These are phyloP conservation scores for Brachyalestes nurse DNA, from an alignment of 2,797 vertebrate genomes.

Conservation along the genomic window DNA sequence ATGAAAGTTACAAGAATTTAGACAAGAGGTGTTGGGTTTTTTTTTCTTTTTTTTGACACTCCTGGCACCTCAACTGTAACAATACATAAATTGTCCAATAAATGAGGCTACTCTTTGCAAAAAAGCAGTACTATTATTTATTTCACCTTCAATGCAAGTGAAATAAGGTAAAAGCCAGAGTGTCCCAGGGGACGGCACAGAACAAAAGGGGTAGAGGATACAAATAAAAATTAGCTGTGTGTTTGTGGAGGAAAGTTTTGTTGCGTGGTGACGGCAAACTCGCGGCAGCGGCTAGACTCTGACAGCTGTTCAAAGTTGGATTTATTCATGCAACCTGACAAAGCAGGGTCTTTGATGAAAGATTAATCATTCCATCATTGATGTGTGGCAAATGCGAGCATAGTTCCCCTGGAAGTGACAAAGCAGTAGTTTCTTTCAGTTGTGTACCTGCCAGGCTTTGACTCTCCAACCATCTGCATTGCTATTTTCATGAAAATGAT, in stretches of 20 bases:
- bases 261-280: not conserved
- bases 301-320: not conserved
- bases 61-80: not conserved
- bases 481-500: not conserved
- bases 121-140: not conserved
- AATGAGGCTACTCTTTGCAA: not conserved
- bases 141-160: not conserved
- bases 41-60: not conserved
- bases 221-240: not conserved
- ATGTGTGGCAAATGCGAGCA: not conserved
- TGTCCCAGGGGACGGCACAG: not conserved
- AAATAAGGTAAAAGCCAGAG: not conserved
- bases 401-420: not conserved
- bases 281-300: not conserved
- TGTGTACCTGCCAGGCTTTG: not conserved
- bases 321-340: conserved; percentile 5
- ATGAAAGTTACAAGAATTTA: conserved; percentile 10
- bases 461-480: not conserved
- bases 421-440: not conserved
- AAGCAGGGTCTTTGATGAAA: not conserved
- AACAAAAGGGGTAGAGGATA: not conserved
- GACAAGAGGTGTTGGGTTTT: not conserved
- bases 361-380: not conserved
- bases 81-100: conserved; percentile 17
- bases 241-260: not conserved